phyloP scores from a whole-genome alignment of 2,113 vertebrate genomes.

The Muntiacus reevesi region DNA sequence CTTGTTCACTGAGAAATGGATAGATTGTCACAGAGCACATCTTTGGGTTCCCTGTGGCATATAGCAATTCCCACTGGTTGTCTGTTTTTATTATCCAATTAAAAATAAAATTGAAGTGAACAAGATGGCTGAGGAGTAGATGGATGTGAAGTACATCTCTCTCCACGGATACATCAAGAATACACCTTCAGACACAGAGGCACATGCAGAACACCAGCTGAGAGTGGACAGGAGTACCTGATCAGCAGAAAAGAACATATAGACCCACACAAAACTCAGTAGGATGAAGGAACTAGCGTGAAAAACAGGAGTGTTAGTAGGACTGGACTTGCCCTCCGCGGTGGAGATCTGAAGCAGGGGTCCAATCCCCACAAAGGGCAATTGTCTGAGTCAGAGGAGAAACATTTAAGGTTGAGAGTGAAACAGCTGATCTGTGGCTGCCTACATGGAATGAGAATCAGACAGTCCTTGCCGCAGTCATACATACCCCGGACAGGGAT shows the following conservation, averaged over 20 bases:
- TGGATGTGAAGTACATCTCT: neutral
- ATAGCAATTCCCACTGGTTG: neutral
- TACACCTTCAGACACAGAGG: neutral
- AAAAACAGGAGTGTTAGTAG: neutral
- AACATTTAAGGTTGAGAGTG: neutral
- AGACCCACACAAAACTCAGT: neutral
- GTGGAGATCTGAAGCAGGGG: neutral
- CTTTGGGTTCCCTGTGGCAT: neutral
- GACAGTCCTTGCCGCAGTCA: neutral
- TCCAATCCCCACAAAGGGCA: neutral
- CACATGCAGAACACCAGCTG: neutral
- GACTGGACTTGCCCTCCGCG: rapidly evolving
- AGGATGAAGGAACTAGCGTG: neutral
- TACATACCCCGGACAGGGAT: rapidly evolving
- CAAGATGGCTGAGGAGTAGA: neutral
- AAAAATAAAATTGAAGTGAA: neutral
- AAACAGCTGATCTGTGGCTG: neutral
- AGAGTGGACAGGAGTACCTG: neutral
- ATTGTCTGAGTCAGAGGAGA: neutral
- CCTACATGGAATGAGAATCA: neutral
- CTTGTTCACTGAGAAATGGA: neutral
- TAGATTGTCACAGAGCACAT: neutral
- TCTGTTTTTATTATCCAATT: neutral
- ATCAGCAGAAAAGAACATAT: neutral
- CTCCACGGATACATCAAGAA: neutral